A percentile compares a stretch with the other conserved stretches of the same genome.
Conservation (phyloP, 2,113 vertebrate genomes). For the Drymodes brunneopygia region DNA sequence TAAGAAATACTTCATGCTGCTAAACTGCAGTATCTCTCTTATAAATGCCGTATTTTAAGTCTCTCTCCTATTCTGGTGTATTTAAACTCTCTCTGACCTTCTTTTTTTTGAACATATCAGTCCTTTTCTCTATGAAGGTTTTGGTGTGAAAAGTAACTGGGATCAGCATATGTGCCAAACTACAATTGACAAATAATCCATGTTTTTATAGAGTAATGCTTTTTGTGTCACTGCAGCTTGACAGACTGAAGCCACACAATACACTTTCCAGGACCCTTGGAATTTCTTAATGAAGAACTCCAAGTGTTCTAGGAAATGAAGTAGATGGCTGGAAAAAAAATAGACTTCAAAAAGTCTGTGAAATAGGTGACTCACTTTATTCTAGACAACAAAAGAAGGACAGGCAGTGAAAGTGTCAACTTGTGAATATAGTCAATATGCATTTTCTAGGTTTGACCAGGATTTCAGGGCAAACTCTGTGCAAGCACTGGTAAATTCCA, state of each 20-base stretch:
- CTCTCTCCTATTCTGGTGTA: background rate
- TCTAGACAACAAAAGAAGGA: background rate
- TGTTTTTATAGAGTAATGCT: background rate
- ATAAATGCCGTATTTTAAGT: constrained; percentile 8
- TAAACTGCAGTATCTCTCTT: background rate
- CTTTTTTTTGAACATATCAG: background rate
- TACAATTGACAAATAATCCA: background rate
- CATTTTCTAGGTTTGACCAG: background rate
- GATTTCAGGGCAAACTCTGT: background rate
- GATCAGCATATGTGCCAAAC: background rate
- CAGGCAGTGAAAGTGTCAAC: background rate
- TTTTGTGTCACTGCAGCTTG: constrained; percentile 1
- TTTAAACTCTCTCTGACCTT: constrained; percentile 42
- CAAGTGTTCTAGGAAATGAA: background rate
- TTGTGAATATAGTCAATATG: background rate
- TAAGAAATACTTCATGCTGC: background rate
- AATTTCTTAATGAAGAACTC: background rate
- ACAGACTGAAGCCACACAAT: background rate
- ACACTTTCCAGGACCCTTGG: background rate
- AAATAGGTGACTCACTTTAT: background rate
- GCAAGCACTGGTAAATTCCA: background rate
- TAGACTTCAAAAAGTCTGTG: background rate
- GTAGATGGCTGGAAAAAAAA: background rate
- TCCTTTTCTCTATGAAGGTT: background rate
- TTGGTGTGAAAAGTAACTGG: background rate